Base-by-base conservation (phyloP, 2,113 vertebrate genomes). In the Pithys albifrons region DNA sequence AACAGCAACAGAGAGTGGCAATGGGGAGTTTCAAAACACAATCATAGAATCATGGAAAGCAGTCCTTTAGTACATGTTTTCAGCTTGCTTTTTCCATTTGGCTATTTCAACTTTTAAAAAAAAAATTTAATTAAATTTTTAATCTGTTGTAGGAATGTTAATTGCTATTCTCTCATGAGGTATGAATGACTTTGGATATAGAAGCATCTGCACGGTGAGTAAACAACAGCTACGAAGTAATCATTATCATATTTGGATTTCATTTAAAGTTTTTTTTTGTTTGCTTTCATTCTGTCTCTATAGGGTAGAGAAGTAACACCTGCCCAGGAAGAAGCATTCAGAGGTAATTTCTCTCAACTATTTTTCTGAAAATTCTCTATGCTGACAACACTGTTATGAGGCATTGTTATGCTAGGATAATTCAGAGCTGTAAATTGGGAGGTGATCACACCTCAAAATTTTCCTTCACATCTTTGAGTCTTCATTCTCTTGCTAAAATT, bases 211-310 rank as follows among this genome's bases (percentile, higher is more conserved):
- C 79, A 91, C 41, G 9, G 49, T 89, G 58, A 97, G 67, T 93
- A 97, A 96, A 96, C 87, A 96, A 62, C 58, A 95, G 67, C 73
- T 92, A 93, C 81, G 93, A 94, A n/a, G 57, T 95, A 87, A 94
- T 94, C 65, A 93, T 96, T 95, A 87, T 74, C 25, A 0, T 89
- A 70, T 95, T 93, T 94, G 43, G 58, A 88, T 96, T 97, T 92
- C 1, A 88, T 92, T 95, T 93, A 79, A 83, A 90, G 69, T 10
- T 85, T 88, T 86, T 91, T 84, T 72, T 52, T 87, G 70, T 82
- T 93, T 80, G 80, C 81, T 92, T 51, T 85, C 72, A 85, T 78
- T 76, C 19, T 89, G 52, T 88, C 45, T 94, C 66, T 55, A 81
- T 90, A 94, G 75, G 65, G 24, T 65, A 27, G 91, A 91, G 62